Evolutionary conservation across 64 coral and sea anemone species (phyloP), one percentile per base, ranked within the genome.

Genomic region (Pocillopora damicornis): DNA sequence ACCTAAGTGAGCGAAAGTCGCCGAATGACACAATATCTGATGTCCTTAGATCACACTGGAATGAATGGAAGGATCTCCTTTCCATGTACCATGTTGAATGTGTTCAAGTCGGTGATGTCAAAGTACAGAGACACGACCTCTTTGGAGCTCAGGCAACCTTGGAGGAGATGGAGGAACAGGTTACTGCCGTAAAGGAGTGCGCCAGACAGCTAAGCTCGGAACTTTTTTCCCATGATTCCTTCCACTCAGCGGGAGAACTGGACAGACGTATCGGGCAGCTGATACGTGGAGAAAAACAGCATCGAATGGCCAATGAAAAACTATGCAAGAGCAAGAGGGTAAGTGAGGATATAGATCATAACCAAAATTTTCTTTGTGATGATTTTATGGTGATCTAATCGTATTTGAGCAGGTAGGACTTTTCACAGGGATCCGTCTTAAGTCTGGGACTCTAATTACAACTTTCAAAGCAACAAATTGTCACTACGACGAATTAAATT

Each of bases 201-300:
- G 75, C 78, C 15, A 76, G 38, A 25, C 60, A 73, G 56, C 16
- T 87, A 4, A 16, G 37, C 1, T 26, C 16, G 9, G 59, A 76
- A 51, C 42, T 7, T 7, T 4, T 51, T 51, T 4, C 2, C 7
- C 42, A 4, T 0, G 42, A 51, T 2, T 51, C 7, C 42, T 51
- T 51, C 42, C 2, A 7, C 7, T 51, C 42, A 51, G 3, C 16
- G 22, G 37, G 61, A 18, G 73, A 42, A n/a, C 58, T 89, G 22
- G 61, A n/a, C 2, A 58, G 74, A 56, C 90, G 88, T 42, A 65
- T 86, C 15, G 36, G 74, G 13, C 34, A 87, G 58, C 35, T 90
- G 23, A 61, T 79, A 59, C 67, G 76, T 6, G 26, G 68, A 60
- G 88, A 94, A 63, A 60, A 83, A 61, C 67, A 75, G 51, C 23